Percentiles rank a stretch among this genome's conserved stretches.
phyloP scores from a whole-genome alignment of 2,888 invertebrate genomes.

The Spodoptera exigua region DNA sequence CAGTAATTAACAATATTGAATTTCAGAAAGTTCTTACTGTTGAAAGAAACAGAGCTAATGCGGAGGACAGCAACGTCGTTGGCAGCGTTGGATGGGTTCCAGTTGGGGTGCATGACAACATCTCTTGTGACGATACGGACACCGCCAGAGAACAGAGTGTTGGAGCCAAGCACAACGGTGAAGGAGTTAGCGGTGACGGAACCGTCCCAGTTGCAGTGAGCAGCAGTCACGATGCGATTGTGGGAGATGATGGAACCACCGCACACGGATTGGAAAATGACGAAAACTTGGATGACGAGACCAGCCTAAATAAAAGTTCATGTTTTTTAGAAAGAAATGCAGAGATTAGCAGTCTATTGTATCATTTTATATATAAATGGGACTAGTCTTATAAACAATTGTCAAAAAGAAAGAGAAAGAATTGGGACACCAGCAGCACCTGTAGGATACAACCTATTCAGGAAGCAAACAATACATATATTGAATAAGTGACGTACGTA shows the following conservation, averaged over 20 bases:
- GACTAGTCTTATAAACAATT: too few species aligned
- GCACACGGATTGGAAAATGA: constrained; percentile 69
- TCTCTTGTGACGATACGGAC: constrained; percentile 56
- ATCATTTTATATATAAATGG: too few species aligned
- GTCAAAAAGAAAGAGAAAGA: too few species aligned
- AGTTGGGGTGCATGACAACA: constrained; percentile 64
- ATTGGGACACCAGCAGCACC: too few species aligned
- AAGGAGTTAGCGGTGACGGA: constrained; percentile 59
- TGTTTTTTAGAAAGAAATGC: too few species aligned
- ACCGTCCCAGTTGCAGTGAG: constrained; percentile 71
- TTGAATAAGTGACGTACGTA: too few species aligned
- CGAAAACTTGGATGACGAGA: constrained; percentile 66
- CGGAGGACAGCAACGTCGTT: constrained; percentile 70
- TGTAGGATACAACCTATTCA: too few species aligned
- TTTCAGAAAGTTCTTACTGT: constrained; percentile 57
- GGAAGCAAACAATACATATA: too few species aligned
- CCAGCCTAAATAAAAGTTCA: constrained; percentile 68
- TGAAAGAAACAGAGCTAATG: constrained; percentile 48
- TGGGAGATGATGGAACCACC: constrained; percentile 67
- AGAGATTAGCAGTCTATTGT: too few species aligned
- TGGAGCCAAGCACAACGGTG: constrained; percentile 72
- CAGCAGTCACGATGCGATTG: constrained; percentile 67
- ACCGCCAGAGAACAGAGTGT: constrained; percentile 69
- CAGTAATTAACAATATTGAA: too few species aligned
- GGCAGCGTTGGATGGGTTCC: constrained; percentile 59